Conservation (phyloP, 2,888 invertebrate species). For the Drosophila dives region DNA sequence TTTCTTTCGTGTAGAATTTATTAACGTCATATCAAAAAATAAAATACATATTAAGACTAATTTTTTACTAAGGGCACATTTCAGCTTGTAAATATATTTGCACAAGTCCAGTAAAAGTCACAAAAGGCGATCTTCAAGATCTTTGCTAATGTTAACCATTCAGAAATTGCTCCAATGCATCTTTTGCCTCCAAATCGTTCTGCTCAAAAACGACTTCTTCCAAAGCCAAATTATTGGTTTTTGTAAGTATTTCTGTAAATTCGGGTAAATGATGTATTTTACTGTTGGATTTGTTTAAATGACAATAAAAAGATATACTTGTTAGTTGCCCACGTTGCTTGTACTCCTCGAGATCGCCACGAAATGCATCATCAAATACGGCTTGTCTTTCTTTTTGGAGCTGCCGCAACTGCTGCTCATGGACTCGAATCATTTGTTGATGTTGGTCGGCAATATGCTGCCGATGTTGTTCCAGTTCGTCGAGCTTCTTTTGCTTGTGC, state of each 20-base stretch:
- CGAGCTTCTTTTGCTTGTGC: slow-evolving; percentile 88
- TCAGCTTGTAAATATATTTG: neutral
- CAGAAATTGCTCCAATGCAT: slow-evolving; percentile 88
- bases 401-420: slow-evolving; percentile 86
- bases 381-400: slow-evolving; percentile 88
- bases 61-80: slow-evolving; percentile 7
- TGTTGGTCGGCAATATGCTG: slow-evolving; percentile 87
- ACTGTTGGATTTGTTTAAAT: neutral
- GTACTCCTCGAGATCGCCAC: slow-evolving; percentile 88
- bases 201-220: slow-evolving; percentile 89
- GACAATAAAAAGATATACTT: slow-evolving; percentile 83
- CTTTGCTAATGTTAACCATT: slow-evolving; percentile 81
- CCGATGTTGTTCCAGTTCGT: slow-evolving; percentile 85
- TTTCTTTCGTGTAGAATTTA: neutral
- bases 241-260: slow-evolving; percentile 69
- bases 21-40: neutral
- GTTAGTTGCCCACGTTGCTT: slow-evolving; percentile 88
- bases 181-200: slow-evolving; percentile 86
- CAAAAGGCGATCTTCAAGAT: slow-evolving; percentile 18
- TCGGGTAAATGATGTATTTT: too few species aligned
- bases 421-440: slow-evolving; percentile 86
- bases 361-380: slow-evolving; percentile 89
- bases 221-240: slow-evolving; percentile 84
- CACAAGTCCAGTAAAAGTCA: slow-evolving; percentile 58
- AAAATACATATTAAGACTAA: neutral